Evolutionary conservation across 2,797 vertebrate species (phyloP).

Genomic region (Coranthus polyacanthus): DNA sequence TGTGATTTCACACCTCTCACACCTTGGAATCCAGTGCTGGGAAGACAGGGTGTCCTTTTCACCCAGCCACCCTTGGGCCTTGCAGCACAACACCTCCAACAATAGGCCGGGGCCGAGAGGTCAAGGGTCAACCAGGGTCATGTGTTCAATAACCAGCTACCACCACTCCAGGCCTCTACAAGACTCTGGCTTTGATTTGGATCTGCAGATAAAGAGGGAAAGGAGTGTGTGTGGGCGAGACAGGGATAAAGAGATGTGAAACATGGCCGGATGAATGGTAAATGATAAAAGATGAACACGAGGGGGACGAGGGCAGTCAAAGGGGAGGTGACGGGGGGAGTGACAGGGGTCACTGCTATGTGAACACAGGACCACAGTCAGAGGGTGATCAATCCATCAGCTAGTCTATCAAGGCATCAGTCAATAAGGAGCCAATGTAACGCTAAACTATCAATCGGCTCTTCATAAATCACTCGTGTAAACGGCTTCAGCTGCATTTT

Average conservation of each 20-base stretch:
- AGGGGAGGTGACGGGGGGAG: background rate
- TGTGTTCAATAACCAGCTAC: conserved; percentile 56
- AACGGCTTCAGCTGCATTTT: background rate
- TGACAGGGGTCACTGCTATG: conserved; percentile 15
- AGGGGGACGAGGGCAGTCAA: background rate
- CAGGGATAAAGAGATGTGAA: conserved; percentile 17
- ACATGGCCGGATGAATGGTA: conserved; percentile 37
- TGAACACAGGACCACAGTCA: conserved; percentile 38
- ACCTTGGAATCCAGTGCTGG: conserved; percentile 26
- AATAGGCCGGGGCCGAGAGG: conserved; percentile 45
- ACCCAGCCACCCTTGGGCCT: background rate
- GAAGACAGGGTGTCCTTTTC: conserved; percentile 19
- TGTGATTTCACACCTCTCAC: conserved; percentile 36
- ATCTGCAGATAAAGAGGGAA: background rate
- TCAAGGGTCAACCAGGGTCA: conserved; percentile 63
- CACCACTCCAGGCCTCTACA: conserved; percentile 25
- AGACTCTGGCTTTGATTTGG: conserved; percentile 12
- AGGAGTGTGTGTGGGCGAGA: background rate
- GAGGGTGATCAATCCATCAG: conserved; percentile 26
- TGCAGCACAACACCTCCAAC: conserved; percentile 43
- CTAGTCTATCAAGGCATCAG: conserved; percentile 19
- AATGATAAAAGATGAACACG: conserved; percentile 27
- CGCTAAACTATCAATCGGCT: conserved; percentile 6
- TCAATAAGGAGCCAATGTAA: conserved; percentile 17
- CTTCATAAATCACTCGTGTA: conserved; percentile 10